phyloP scores from a whole-genome alignment of 2,113 vertebrate species.

The Porphyrio hochstetteri region DNA sequence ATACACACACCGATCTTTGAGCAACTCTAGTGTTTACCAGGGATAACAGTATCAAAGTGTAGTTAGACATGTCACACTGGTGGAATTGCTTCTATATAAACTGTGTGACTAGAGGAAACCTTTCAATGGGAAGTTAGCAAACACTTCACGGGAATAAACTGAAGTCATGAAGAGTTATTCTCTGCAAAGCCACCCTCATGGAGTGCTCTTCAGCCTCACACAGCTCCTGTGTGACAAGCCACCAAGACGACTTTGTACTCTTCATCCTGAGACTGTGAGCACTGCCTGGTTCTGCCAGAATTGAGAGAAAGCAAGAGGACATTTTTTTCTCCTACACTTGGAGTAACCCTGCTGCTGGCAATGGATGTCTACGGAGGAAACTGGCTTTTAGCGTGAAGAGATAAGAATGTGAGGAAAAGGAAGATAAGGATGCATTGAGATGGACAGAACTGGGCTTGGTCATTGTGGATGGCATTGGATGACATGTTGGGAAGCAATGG shows the following conservation, averaged over 20 bases:
- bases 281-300: not conserved
- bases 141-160: not conserved
- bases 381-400: not conserved
- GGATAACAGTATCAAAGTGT: not conserved
- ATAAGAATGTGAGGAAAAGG: not conserved
- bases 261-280: not conserved
- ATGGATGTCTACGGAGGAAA: not conserved
- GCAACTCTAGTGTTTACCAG: not conserved
- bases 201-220: accelerated
- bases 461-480: not conserved
- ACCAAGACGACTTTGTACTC: not conserved
- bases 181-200: not conserved
- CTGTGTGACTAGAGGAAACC: not conserved
- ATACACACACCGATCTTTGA: not conserved
- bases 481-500: not conserved
- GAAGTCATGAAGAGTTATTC: not conserved
- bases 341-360: not conserved
- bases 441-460: not conserved
- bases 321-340: not conserved
- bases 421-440: not conserved
- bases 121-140: not conserved
- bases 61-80: not conserved
- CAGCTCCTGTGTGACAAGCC: not conserved
- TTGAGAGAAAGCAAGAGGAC: not conserved
- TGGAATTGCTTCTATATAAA: not conserved